Evolutionary conservation across 2,797 vertebrate species (phyloP), one percentile per base, ranked within the genome.

Genomic region (Merluccius polli): DNA sequence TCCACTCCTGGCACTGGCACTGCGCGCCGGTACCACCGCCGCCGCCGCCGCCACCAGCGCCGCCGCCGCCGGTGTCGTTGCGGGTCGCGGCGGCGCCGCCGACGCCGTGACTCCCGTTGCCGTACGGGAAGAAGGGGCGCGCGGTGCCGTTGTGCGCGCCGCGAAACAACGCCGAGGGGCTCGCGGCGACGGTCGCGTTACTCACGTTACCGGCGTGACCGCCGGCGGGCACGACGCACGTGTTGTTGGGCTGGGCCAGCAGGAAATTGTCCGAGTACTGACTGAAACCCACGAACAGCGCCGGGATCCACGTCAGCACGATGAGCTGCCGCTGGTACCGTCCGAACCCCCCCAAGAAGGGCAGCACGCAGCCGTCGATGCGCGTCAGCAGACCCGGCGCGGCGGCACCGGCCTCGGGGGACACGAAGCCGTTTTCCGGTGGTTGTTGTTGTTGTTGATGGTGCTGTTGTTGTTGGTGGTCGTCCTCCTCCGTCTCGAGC

Each of bases 201-300:
- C 33, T 73, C 84, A 88, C 13, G n/a, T n/a, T n/a, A n/a, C n/a
- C n/a, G 10, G 88, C 84, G 52, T 92, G 84, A 13, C 3, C 33
- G 33, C 3, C 8, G 68, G 30, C 13, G 87, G 73, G 63, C n/a
- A 29, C 2, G 65, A 93, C 85, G 78, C 97, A 98, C 89, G 94
- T 95, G 90, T 87, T 95, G 89, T 94, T 93, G 0, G 94, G 97
- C 90, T 96, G 94, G 79, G 96, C 96, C 77, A 98, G 90, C 2
- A 99, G 95, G 82, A 99, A 96, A 88, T 93, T 93, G 86, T 98
- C 96, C 18, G 98, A 99, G 92, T 96, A 96, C 85, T 97, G 96
- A 88, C 96, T 98, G 93, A 98, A 98, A 84, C 97, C 96, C 65
- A 99, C 97, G 77, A 98, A 95, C 0, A 99, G 83, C 65, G 96